These are phyloP conservation scores for Emesis castigata DNA, from an alignment of 2,888 invertebrate genomes.

Conservation along the genomic window DNA sequence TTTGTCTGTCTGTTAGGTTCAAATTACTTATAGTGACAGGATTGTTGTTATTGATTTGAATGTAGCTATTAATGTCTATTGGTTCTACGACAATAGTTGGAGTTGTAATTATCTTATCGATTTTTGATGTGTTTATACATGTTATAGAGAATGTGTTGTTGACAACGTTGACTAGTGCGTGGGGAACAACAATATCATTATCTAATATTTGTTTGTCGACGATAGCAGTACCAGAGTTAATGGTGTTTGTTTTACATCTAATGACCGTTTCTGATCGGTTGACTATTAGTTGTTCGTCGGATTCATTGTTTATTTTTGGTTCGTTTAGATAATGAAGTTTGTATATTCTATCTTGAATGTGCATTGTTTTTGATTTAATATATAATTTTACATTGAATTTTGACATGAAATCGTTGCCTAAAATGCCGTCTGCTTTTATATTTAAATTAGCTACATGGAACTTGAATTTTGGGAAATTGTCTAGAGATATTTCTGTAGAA, in stretches of 20 bases:
- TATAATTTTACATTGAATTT: slow-evolving; percentile 19
- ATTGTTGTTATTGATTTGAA: background rate
- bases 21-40: background rate
- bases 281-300: slow-evolving; percentile 44
- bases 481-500: slow-evolving; percentile 58
- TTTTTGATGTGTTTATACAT: slow-evolving; percentile 40
- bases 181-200: slow-evolving; percentile 59
- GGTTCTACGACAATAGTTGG: background rate
- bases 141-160: slow-evolving; percentile 54
- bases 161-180: slow-evolving; percentile 55
- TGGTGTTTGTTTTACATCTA: slow-evolving; percentile 46
- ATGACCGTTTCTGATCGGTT: slow-evolving; percentile 65
- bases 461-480: slow-evolving; percentile 62
- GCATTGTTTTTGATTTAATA: background rate
- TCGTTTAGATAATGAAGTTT: slow-evolving; percentile 22
- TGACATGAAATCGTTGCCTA: slow-evolving; percentile 70
- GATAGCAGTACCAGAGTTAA: slow-evolving; percentile 53
- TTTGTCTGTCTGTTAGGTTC: slow-evolving; percentile 5
- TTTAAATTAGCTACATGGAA: slow-evolving; percentile 67
- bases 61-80: background rate
- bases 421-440: slow-evolving; percentile 66
- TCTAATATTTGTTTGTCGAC: slow-evolving; percentile 60
- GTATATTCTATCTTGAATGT: background rate
- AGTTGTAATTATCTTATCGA: background rate
- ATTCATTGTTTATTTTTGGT: slow-evolving; percentile 3